Base-by-base conservation (phyloP, 2,113 vertebrate species). In the Cheirogaleus medius region DNA sequence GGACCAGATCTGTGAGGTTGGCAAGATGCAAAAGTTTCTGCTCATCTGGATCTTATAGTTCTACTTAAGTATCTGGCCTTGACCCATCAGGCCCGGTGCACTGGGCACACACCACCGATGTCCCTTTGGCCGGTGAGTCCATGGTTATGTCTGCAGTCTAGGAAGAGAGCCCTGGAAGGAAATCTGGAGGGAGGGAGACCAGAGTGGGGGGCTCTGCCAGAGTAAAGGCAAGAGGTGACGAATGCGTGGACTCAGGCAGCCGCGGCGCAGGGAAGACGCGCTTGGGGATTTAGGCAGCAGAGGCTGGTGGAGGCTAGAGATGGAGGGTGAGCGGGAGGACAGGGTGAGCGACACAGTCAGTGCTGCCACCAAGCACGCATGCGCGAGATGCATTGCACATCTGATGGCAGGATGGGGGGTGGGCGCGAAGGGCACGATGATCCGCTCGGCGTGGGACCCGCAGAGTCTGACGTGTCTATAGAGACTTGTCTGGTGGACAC, bases 311-410 rank as follows among this genome's bases (percentile, higher is more conserved):
- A 56, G 71, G 63, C 32, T 29, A 4, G 52, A 49, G 23, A 2
- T 12, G 34, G 34, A 73, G n/a, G 20, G 8, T 23, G 32, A 94
- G 27, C 6, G 78, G 82, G 71, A 63, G 37, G n/a, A 63, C 37
- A 11, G 12, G 10, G 29, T 9, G 49, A 37, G 64, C 11, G 42
- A 73, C 60, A 56, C 52, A 4, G 34, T 6, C 14, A 13, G 64
- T 0, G 6, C 13, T 0, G 18, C 21, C 15, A 49, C 63, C 1
- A 7, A 42, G 3, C 23, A 42, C 13, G 12, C 49, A 23, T 17
- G 56, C 54, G 44, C 0, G 12, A 34, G 6, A 13, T 18, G 18
- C 2, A 29, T 18, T 27, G 3, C 25, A 3, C 4, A 2, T 34
- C 29, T 54, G 56, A 17, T 15, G 60, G 85, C 29, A 27, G 68